These are phyloP conservation scores for Delia radicum DNA, from an alignment of 1,140 invertebrate genomes.

Conservation along the genomic window DNA sequence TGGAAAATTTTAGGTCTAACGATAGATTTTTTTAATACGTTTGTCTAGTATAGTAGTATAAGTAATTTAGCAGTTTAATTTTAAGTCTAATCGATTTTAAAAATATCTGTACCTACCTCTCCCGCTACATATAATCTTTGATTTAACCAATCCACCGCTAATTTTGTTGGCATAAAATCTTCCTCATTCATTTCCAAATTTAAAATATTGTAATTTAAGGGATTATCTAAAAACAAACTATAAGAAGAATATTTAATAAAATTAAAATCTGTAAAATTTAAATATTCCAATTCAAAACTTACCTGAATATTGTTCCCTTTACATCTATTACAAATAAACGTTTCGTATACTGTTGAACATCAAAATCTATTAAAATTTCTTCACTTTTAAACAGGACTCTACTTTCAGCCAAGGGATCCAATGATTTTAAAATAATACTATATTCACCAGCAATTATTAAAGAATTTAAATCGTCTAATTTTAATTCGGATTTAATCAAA, in stretches of 20 bases:
- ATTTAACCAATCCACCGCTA: conserved; percentile 88
- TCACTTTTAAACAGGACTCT: conserved; percentile 33
- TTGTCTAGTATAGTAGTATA: too few relatives aligned
- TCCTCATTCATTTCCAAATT: neutral
- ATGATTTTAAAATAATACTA: conserved; percentile 68
- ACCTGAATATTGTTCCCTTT: conserved; percentile 29
- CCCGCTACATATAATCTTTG: conserved; percentile 77
- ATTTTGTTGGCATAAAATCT: conserved; percentile 59
- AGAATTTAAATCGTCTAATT: conserved; percentile 58
- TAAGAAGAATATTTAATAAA: conserved; percentile 1
- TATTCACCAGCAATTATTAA: conserved; percentile 67
- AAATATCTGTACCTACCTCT: conserved; percentile 60
- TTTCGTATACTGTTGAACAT: conserved; percentile 69
- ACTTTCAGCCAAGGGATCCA: conserved; percentile 63
- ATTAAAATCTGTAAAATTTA: neutral
- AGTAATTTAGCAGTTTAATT: too few relatives aligned
- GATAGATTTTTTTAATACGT: too few relatives aligned
- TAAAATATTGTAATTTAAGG: neutral
- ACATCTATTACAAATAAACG: conserved; percentile 73
- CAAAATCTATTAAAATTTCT: conserved; percentile 62
- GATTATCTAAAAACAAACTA: conserved; percentile 4
- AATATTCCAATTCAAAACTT: neutral
- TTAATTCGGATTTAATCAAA: conserved; percentile 28
- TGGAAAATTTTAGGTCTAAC: too few relatives aligned
- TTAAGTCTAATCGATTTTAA: too few relatives aligned